Base-by-base conservation (phyloP, 2,113 vertebrate genomes). In the Sardina pilchardus region DNA sequence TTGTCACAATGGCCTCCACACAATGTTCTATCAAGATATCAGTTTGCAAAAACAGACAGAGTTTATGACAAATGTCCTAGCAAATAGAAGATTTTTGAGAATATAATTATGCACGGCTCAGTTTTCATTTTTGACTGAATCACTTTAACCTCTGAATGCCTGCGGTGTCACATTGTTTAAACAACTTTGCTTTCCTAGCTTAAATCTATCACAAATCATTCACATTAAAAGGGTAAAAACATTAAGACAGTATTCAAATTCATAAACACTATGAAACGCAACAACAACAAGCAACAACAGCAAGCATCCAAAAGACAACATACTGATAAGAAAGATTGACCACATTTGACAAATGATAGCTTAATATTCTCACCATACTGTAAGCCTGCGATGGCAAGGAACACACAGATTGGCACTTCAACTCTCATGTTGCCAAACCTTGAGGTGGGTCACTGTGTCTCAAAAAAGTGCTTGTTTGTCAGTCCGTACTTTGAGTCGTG, bases 321-420 rank as follows among this genome's bases (percentile, higher is more conserved):
- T 26, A 12, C 2, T 42, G 39, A 1, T 1, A 10, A 67, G 26
- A 26, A 30, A 71, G 3, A 34, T 34, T 30, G 12, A 71, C 63
- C 63, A 71, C 12, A 26, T 26, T 67, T 67, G 48, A 67, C 30
- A 71, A 34, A 34, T 30, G 63, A 71, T 9, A 78, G 36, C 10
- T 36, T 30, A 36, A 36, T 78, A 3, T 78, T 89, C 94, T 93
- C 93, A 95, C 95, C 94, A 0, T 82, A 88, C 63, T 92, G 92
- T 84, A 93, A 87, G 1, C 85, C 91, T 82, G 94, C 89, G 63
- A 92, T 89, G 48, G 90, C 86, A 14, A 95, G 85, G 85, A 93
- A 90, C 81, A 91, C 87, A 82, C 91, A 90, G 1, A 94, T 7
- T 0, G 91, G 84, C 53, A 85, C 63, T 19, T 82, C 56, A 81